Evolutionary conservation across 2,888 invertebrate genomes (phyloP).

Genomic region (Trachelus tabidus): DNA sequence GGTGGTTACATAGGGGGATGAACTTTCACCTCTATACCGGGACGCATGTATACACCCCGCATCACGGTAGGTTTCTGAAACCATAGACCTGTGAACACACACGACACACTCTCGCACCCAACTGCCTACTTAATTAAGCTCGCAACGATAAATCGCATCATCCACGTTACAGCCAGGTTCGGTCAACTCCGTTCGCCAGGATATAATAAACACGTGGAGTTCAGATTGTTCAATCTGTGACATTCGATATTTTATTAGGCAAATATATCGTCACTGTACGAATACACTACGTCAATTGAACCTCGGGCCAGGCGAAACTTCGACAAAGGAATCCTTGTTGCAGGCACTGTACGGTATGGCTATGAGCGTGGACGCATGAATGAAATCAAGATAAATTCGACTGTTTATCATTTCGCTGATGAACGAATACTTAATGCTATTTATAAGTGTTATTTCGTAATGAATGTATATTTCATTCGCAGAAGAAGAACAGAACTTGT

Average conservation of each 20-base stretch:
- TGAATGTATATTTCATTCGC: not conserved
- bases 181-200: not conserved
- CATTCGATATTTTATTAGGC: not conserved
- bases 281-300: not conserved
- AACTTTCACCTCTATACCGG: not conserved
- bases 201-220: not conserved
- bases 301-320: not conserved
- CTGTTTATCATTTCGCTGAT: not conserved
- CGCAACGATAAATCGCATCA: not conserved
- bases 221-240: not conserved
- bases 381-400: not conserved
- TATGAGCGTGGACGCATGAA: not conserved
- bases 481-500: not conserved
- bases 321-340: not conserved
- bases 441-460: not conserved
- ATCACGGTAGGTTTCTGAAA: conserved; percentile 18
- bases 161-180: not conserved
- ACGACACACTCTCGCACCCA: not conserved
- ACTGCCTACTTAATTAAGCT: conserved; percentile 5
- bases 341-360: not conserved
- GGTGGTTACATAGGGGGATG: not conserved
- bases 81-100: conserved; percentile 19
- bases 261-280: not conserved
- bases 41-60: not conserved
- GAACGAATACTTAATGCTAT: not conserved